phyloP scores from a whole-genome alignment of 2,797 vertebrate genomes.

The Schizothorax lantsangensis region DNA sequence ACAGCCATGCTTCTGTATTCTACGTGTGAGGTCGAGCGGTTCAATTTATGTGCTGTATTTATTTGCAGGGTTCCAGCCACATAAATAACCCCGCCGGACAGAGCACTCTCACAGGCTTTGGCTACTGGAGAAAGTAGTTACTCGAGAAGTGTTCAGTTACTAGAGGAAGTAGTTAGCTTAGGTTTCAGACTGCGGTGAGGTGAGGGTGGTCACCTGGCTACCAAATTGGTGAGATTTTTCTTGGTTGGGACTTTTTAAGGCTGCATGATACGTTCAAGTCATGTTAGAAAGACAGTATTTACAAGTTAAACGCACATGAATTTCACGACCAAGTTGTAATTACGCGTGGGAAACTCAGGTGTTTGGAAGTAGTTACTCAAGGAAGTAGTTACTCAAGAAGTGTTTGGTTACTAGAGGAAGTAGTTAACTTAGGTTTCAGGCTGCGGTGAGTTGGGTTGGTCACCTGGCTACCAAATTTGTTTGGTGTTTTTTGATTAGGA shows the following conservation, averaged over 20 bases:
- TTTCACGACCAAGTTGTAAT: not conserved
- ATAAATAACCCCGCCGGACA: conserved; percentile 41
- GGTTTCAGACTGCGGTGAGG: conserved; percentile 42
- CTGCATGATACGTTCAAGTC: not conserved
- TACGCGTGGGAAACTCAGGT: not conserved
- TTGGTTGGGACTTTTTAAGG: not conserved
- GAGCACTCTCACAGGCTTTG: conserved; percentile 39
- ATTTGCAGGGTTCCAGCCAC: conserved; percentile 37
- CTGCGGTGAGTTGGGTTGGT: conserved; percentile 38
- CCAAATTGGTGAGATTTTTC: conserved; percentile 25
- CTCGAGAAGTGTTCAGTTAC: conserved; percentile 17
- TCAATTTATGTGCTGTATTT: conserved; percentile 36
- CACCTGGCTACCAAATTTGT: conserved; percentile 26
- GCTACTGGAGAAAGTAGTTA: conserved; percentile 37
- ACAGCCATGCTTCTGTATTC: conserved; percentile 6
- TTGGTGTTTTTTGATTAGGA: not conserved
- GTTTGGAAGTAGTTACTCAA: conserved; percentile 3
- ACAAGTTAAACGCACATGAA: not conserved
- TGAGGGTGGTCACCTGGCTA: conserved; percentile 33
- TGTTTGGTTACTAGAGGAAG: conserved; percentile 39
- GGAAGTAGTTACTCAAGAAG: conserved; percentile 13
- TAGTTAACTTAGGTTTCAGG: conserved; percentile 21
- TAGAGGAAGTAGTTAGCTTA: conserved; percentile 39
- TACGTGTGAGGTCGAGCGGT: conserved; percentile 15
- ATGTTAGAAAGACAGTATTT: not conserved